Conservation (phyloP, 2,113 vertebrate species). For the Sapajus apella region DNA sequence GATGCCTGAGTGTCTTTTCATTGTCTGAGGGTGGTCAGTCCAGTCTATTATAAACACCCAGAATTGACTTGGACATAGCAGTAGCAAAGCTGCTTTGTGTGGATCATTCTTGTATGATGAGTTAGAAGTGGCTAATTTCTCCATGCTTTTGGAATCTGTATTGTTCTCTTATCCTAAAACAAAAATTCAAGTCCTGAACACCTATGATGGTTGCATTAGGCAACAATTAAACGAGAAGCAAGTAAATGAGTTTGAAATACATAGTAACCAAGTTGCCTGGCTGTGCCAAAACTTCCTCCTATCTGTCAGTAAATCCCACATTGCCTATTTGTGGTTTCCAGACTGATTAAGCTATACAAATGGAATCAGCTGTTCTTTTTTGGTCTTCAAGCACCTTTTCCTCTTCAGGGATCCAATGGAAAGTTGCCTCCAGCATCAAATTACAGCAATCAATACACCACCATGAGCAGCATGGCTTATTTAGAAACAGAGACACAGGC, state of each 20-base stretch:
- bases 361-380: constrained; percentile 17
- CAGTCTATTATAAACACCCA: background rate
- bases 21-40: background rate
- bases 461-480: background rate
- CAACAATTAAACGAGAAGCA: constrained; percentile 42
- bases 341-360: constrained; percentile 14
- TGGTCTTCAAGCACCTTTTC: constrained; percentile 20
- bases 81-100: background rate
- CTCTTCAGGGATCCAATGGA: background rate
- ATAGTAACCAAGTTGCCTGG: constrained; percentile 6
- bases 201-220: background rate
- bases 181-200: background rate
- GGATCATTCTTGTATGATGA: background rate
- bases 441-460: constrained; percentile 65
- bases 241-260: constrained; percentile 28
- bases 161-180: background rate
- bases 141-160: background rate
- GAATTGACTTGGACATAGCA: background rate
- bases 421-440: constrained; percentile 37
- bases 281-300: background rate
- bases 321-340: constrained; percentile 16
- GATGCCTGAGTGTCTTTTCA: background rate
- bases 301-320: background rate
- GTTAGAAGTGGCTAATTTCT: background rate
- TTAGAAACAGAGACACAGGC: constrained; percentile 32